Evolutionary conservation across 2,888 invertebrate species (phyloP), one percentile per base, ranked within the genome.

Genomic region (Onchidella celtica): DNA sequence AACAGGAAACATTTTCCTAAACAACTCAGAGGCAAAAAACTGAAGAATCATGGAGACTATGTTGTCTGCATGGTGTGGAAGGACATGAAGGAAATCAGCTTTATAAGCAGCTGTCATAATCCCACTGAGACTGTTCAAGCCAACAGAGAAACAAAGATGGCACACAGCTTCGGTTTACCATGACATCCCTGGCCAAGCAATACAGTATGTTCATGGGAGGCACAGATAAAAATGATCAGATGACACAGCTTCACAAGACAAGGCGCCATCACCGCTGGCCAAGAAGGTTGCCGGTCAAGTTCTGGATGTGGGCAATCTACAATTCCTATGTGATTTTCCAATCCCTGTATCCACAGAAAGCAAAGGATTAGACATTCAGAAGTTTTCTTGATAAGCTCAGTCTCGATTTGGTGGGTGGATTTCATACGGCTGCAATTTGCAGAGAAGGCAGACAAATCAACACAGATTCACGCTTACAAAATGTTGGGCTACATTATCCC

Each of bases 171-270:
- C 36, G 55, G 34, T 68, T 77, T 59, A 21, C 66, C 34, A 36
- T 65, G 34, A 84, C 84, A 61, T 32, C 66, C 40, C 36, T 72
- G n/a, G 77, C 85, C 32, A 70, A 47, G 34, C 63, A 66, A 24
- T 84, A 81, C 73, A 85, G 85, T 40, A 59, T n/a, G 32, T 84
- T 38, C 78, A 85, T 84, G 84, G 84, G 84, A 17, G 84, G 84
- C 21, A 57, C 40, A 21, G 83, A 84, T 57, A 75, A 81, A 57
- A 84, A 84, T 73, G 77, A 84, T 38, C 83, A 84, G 55, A 77
- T 81, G 61, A 72, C 78, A 17, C 65, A 38, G n/a, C 57, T 84
- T n/a, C 24, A 70, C 27, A 61, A 59, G 17, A 40, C 34, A 21
- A 27, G 61, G 21, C 72, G 47, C 21, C 57, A 72, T 29, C 27